Percentiles rank a stretch among this genome's conserved stretches.
These are phyloP conservation scores for Ypsolopha sequella DNA, from an alignment of 2,888 invertebrate genomes.

Conservation along the genomic window DNA sequence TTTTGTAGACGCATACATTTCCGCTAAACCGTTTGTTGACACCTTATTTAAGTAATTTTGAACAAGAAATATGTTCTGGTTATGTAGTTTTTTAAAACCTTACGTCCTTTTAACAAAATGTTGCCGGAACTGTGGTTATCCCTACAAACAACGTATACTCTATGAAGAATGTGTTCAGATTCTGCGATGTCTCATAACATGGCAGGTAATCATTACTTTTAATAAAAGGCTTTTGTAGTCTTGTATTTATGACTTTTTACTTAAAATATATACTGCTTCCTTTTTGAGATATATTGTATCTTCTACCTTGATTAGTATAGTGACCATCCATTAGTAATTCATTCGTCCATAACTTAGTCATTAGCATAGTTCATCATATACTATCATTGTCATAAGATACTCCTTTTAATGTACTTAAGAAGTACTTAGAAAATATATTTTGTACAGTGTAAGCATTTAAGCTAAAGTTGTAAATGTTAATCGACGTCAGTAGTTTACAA, in stretches of 20 bases:
- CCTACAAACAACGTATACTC: no score
- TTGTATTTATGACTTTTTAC: background rate
- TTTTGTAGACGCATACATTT: no score
- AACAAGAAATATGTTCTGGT: no score
- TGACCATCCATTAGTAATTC: conserved; percentile 47
- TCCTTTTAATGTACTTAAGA: conserved; percentile 47
- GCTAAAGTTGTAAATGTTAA: no score
- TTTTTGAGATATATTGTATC: conserved; percentile 30
- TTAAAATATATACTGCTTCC: conserved; percentile 11
- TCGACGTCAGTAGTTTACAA: no score
- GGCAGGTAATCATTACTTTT: conserved; percentile 36
- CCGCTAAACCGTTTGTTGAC: no score
- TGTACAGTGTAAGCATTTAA: background rate
- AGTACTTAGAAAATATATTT: conserved; percentile 37
- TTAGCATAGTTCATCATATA: conserved; percentile 22
- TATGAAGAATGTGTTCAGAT: conserved; percentile 35
- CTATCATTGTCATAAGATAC: conserved; percentile 15
- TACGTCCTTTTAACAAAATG: no score
- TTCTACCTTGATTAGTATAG: conserved; percentile 18
- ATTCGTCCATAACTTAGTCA: conserved; percentile 69
- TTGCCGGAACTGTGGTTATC: no score
- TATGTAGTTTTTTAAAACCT: no score
- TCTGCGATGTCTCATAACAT: conserved; percentile 32
- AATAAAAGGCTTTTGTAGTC: conserved; percentile 6
- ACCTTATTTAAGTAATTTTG: no score